A percentile compares a stretch with the other conserved stretches of the same genome.
These are phyloP conservation scores for Phymanthus crucifer DNA, from an alignment of 92 coral and sea anemone species.

Conservation along the genomic window DNA sequence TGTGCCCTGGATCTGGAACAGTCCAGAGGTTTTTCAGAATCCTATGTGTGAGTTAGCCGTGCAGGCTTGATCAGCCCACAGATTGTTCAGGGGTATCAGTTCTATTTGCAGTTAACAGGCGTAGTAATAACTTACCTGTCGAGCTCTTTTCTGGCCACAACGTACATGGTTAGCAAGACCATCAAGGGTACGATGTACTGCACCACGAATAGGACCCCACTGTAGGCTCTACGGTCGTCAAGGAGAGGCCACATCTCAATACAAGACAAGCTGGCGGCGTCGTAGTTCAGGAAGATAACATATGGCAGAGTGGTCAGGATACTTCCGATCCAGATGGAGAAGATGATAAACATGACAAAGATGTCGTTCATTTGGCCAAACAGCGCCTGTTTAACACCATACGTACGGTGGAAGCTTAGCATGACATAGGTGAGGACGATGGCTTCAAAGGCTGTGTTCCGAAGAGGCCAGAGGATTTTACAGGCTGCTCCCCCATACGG, in stretches of 20 bases:
- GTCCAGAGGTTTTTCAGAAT: too few species aligned
- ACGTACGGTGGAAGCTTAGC: conserved; percentile 73
- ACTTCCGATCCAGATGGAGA: conserved; percentile 62
- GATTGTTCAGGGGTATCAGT: background rate
- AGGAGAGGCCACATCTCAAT: conserved; percentile 70
- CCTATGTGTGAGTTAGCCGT: too few species aligned
- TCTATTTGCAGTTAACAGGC: background rate
- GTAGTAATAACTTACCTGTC: conserved; percentile 39
- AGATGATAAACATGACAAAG: conserved; percentile 46
- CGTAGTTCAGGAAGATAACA: conserved; percentile 58
- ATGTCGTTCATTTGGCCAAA: conserved; percentile 79
- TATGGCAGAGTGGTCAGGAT: conserved; percentile 67
- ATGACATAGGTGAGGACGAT: conserved; percentile 74
- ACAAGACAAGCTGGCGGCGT: conserved; percentile 59
- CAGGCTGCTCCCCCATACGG: conserved; percentile 81
- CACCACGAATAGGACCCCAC: conserved; percentile 61
- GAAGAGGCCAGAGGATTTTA: conserved; percentile 82
- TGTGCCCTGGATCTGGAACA: too few species aligned
- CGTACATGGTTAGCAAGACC: conserved; percentile 53
- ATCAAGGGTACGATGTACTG: conserved; percentile 73
- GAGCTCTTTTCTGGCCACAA: conserved; percentile 53
- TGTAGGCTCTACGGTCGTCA: conserved; percentile 58
- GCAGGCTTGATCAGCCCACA: too few species aligned
- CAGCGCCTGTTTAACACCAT: conserved; percentile 67
- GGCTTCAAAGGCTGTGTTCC: conserved; percentile 75